phyloP scores from a whole-genome alignment of 2,888 invertebrate genomes.

The Camptogramma bilineatum region DNA sequence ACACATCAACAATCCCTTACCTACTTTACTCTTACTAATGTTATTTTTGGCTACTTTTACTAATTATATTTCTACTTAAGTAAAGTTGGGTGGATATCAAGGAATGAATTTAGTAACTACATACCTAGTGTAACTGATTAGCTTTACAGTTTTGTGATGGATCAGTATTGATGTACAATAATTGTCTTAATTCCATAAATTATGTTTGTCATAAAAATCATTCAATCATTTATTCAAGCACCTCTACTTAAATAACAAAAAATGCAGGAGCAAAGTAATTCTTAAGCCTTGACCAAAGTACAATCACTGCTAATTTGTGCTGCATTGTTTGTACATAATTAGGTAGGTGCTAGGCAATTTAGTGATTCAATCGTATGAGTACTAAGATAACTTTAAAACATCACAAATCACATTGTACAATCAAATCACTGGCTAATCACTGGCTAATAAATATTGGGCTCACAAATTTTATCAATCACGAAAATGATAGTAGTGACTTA shows the following conservation, averaged over 20 bases:
- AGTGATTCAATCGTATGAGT: not conserved
- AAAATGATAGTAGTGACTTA: not conserved
- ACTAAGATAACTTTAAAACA: not conserved
- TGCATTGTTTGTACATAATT: conserved; percentile 14
- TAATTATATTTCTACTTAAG: not conserved
- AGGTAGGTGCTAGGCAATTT: conserved; percentile 1
- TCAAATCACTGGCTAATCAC: conserved; percentile 1
- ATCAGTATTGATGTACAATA: not conserved
- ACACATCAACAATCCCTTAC: not conserved
- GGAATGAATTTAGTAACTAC: too few species aligned
- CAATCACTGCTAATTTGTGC: conserved; percentile 17
- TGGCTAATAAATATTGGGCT: not conserved
- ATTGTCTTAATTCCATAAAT: not conserved
- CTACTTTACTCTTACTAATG: not conserved
- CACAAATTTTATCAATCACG: not conserved
- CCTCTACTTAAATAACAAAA: not conserved
- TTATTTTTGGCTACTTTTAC: not conserved
- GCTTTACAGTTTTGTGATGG: not conserved
- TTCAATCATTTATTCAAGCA: not conserved
- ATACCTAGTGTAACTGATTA: not conserved
- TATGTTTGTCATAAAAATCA: not conserved
- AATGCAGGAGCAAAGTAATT: not conserved
- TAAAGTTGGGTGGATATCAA: too few species aligned
- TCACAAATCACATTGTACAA: conserved; percentile 1
- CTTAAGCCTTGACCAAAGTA: conserved; percentile 14